These are phyloP conservation scores for Lontra canadensis DNA, from an alignment of 2,113 vertebrate genomes.

Conservation along the genomic window DNA sequence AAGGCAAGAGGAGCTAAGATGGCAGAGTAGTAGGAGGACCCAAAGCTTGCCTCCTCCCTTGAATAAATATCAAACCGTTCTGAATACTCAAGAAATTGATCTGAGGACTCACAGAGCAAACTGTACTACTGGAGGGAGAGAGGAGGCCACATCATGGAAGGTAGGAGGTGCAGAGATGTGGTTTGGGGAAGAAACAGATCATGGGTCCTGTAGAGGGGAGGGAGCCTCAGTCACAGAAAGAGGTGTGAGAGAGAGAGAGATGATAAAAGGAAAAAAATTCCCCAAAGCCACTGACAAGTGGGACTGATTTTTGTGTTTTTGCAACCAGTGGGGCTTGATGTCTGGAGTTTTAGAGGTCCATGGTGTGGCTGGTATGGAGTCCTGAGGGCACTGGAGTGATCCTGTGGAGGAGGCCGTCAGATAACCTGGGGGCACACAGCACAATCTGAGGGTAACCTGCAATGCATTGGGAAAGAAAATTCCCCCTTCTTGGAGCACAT, in stretches of 20 bases:
- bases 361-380: background rate
- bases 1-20: background rate
- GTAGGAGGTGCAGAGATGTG: background rate
- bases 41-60: background rate
- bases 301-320: background rate
- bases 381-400: background rate
- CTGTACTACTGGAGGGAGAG: background rate
- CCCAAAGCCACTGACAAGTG: background rate
- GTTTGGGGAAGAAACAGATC: background rate
- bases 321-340: background rate
- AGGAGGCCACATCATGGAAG: background rate
- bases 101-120: background rate
- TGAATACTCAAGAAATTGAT: background rate
- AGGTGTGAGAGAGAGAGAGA: background rate
- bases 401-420: background rate
- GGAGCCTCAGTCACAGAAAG: background rate
- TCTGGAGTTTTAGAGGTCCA: background rate
- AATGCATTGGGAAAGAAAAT: background rate
- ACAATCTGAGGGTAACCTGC: background rate
- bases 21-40: background rate
- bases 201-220: background rate
- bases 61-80: background rate
- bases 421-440: background rate
- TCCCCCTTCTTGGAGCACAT: background rate
- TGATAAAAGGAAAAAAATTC: background rate